phyloP scores from a whole-genome alignment of 2,888 invertebrate genomes.

The Drosophila kokeensis region DNA sequence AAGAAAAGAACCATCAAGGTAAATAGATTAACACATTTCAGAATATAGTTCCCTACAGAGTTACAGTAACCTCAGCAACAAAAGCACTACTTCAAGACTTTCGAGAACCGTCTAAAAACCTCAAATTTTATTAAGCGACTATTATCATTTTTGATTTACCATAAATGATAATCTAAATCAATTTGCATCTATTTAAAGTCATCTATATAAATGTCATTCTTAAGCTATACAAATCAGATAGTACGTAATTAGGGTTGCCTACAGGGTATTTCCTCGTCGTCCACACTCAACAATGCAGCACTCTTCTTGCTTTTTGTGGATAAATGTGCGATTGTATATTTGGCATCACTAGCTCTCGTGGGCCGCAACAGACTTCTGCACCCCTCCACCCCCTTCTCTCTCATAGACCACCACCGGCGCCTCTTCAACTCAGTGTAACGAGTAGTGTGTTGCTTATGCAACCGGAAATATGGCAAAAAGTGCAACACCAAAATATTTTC shows the following conservation, averaged over 20 bases:
- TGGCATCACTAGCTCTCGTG: conserved; percentile 39
- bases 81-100: not conserved
- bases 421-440: conserved; percentile 15
- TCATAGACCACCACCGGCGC: not conserved
- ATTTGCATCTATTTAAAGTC: not conserved
- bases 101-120: too few species aligned
- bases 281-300: not conserved
- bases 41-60: not conserved
- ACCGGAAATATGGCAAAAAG: conserved; percentile 80
- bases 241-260: not conserved
- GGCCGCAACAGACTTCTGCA: conserved; percentile 26
- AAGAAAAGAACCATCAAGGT: too few species aligned
- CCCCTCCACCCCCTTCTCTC: too few species aligned
- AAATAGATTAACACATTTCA: too few species aligned
- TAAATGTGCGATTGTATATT: conserved; percentile 10
- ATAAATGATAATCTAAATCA: not conserved
- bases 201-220: not conserved
- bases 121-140: not conserved
- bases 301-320: not conserved
- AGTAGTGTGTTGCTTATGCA: conserved; percentile 70
- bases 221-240: not conserved
- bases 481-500: conserved; percentile 80
- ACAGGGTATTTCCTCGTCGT: not conserved
- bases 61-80: not conserved
- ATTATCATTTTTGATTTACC: not conserved